A percentile compares a stretch with the other conserved stretches of the same genome.
phyloP scores from a whole-genome alignment of 2,113 vertebrate species.

The Cyrtonyx montezumae region DNA sequence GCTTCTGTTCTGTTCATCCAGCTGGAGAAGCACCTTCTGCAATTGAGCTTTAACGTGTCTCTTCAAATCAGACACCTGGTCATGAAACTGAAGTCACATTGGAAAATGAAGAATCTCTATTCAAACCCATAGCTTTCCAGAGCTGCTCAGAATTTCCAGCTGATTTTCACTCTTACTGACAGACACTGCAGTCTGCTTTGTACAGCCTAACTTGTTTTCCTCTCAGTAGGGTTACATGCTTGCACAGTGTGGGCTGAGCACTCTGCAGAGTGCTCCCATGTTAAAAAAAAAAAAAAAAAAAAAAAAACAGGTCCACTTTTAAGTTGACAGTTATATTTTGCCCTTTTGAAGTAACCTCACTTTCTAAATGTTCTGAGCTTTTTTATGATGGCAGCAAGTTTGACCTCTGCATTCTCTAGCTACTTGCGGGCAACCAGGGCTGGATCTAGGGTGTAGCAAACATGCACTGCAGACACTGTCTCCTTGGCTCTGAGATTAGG shows the following conservation, averaged over 20 bases:
- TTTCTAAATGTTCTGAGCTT: not conserved
- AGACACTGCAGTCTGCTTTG: not conserved
- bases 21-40: not conserved
- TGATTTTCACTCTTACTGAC: not conserved
- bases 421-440: not conserved
- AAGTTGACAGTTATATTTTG: not conserved
- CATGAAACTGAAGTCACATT: not conserved
- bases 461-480: not conserved
- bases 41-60: not conserved
- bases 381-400: slow-evolving; percentile 1
- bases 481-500: not conserved
- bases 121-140: not conserved
- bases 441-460: not conserved
- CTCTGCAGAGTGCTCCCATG: not conserved
- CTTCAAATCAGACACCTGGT: not conserved
- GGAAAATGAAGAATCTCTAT: not conserved
- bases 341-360: not conserved
- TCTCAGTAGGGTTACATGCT: not conserved
- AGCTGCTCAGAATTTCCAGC: not conserved
- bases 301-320: not conserved
- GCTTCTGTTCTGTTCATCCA: not conserved
- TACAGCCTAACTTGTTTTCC: not conserved
- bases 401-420: slow-evolving; percentile 6
- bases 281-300: not conserved
- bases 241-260: not conserved